Base-by-base conservation (phyloP, 64 coral and sea anemone species). In the Orbicella faveolata region DNA sequence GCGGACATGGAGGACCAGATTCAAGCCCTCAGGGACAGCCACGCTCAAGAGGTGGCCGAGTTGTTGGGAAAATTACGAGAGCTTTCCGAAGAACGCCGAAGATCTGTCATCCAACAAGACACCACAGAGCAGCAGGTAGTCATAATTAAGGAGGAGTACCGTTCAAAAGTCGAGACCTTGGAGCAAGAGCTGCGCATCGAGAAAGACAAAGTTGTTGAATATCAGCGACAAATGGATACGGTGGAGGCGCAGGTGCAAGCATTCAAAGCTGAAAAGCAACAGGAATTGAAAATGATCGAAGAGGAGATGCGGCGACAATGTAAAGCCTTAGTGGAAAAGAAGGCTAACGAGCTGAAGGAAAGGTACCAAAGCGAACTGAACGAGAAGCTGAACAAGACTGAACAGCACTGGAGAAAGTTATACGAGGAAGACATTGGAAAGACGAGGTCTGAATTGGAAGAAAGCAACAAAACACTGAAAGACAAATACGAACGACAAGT, bases 1-100 rank as follows among this genome's bases (percentile, higher is more conserved):
- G 89, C 89, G 52, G 96, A 98, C 73, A 98, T 98, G 96, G 96
- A 98, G 81, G 96, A 98, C 13, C 96, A 98, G 89, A 98, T 98
- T 92, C 96, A 98, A 70, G 80, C 70, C 54, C 89, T 98, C 37
- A 92, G 91, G 59, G 88, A 89, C 33, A 90, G 89, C 21, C 93
- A 98, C 36, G 21, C 89, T 20, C 89, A 94, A 82, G 96, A 98
- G 75, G 78, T 94, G 36, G 89, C 89, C 84, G 96, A 98, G 35
- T 86, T 98, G 39, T 88, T 75, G 26, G 92, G 94, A 57, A 89
- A 89, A 67, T 66, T 98, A 20, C 89, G 92, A 63, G 75, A 90
- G 35, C 87, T 94, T 67, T 98, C 96, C 26, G 96, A 98, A 68
- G 96, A 98, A 48, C 92, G 96, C 64, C 93, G 96, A 73, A 90